Evolutionary conservation across 2,888 invertebrate genomes (phyloP).

Genomic region (Alsophila aescularia): DNA sequence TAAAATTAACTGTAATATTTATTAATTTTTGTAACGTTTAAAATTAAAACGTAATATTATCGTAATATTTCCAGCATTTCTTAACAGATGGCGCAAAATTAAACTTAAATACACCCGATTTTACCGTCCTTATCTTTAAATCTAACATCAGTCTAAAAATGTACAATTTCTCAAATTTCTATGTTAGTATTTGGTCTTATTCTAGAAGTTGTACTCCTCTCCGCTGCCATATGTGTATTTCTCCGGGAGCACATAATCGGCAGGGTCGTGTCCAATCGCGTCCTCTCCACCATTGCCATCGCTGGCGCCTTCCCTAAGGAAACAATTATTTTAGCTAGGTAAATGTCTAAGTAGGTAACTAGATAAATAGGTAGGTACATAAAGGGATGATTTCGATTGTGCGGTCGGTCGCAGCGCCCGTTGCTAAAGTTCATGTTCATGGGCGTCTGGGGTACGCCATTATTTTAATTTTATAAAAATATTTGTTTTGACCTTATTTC

Average conservation of each 20-base stretch:
- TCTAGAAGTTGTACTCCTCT: constrained; percentile 70
- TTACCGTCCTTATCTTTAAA: neutral
- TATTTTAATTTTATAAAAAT: too few species aligned
- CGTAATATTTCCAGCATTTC: neutral
- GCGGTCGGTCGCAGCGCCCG: too few species aligned
- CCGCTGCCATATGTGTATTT: constrained; percentile 74
- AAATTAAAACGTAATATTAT: neutral
- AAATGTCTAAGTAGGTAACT: neutral
- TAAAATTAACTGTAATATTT: too few species aligned
- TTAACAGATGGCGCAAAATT: constrained; percentile 28
- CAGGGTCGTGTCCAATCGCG: constrained; percentile 70
- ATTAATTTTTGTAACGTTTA: too few species aligned
- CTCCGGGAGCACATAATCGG: constrained; percentile 72
- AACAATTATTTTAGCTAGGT: neutral
- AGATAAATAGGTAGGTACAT: too few species aligned
- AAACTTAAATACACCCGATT: neutral
- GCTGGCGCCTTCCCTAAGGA: constrained; percentile 62
- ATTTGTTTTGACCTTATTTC: too few species aligned
- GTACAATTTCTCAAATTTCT: neutral
- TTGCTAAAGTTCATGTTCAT: too few species aligned
- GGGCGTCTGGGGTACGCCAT: too few species aligned
- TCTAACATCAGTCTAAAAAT: constrained; percentile 30
- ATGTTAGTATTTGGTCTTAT: neutral
- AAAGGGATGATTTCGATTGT: too few species aligned
- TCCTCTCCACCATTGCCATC: constrained; percentile 77